Evolutionary conservation across 2,113 vertebrate genomes (phyloP), one percentile per base, ranked within the genome.

Genomic region (Heterotilapia buettikoferi): DNA sequence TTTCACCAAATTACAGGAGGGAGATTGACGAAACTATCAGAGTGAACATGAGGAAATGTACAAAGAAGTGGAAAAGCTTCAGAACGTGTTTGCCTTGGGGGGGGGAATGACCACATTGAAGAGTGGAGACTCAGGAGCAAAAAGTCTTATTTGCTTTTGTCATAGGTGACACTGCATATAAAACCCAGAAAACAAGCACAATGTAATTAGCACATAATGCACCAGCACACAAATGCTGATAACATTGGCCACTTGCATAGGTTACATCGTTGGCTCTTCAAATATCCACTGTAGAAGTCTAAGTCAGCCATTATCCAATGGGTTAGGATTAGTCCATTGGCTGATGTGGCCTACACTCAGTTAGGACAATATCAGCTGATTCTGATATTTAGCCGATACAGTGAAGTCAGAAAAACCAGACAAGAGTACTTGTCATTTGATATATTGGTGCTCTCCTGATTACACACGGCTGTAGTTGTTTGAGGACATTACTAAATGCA

Each of bases 61-160:
- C 63, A 68, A 40, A 68, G 63, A 68, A 40, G 36, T 14, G n/a
- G 36, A 40, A 71, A 71, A 24, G 36, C 12, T 43, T 43, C 12
- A 50, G 16, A 7, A 50, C 3, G 16, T 50, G 45, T 47, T 50
- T 50, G 45, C 14, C 14, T 50, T 50, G 3, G 3, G 6, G 3
- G 4, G 11, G 7, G 7, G 18, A 7, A 7, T 50, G 13, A 50
- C 16, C 16, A 16, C 12, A 16, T 9, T 40, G 38, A 43, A 43
- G 66, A 43, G 38, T 24, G 38, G 66, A 40, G 3, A 43, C 36
- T 24, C 38, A 1, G 33, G 31, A 40, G 36, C n/a, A 71, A 43
- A 71, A 66, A 21, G 33, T 38, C 19, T 38, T 38, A 38, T 66
- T 66, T 38, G 33, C 0, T 66, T 66, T 38, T 0, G 0, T 66